A percentile compares a stretch with the other conserved stretches of the same genome.
Conservation (phyloP, 1,140 invertebrate genomes). For the Heliconius hermathena region DNA sequence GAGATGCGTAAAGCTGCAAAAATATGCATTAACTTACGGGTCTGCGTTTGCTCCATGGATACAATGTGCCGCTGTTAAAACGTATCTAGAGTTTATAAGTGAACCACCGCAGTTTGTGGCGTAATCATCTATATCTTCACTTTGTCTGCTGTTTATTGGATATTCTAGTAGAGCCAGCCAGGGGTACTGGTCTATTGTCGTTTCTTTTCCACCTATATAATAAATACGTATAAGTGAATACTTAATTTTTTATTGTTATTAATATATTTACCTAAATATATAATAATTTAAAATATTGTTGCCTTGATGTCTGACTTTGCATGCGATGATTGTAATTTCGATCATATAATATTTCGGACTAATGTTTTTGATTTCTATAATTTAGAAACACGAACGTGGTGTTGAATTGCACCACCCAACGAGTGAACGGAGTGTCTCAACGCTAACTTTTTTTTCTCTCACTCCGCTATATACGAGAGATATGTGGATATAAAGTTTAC, state of each 20-base stretch:
- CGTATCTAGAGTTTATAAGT: constrained; percentile 39
- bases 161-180: constrained; percentile 49
- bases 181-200: constrained; percentile 44
- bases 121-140: constrained; percentile 7
- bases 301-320: no score
- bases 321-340: no score
- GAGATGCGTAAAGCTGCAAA: not conserved
- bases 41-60: constrained; percentile 22
- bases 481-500: constrained; percentile 9
- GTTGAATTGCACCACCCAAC: no score
- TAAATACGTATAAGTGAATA: not conserved
- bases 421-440: no score
- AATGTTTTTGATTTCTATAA: no score
- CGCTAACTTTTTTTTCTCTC: no score
- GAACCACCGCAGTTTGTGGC: constrained; percentile 42
- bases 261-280: no score
- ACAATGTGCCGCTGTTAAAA: constrained; percentile 51
- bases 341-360: no score
- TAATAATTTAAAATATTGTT: no score
- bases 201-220: constrained; percentile 37
- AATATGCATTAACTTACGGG: constrained; percentile 40
- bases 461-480: no score
- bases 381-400: no score
- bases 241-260: not conserved
- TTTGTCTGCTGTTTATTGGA: not conserved